Percentiles rank a stretch among this genome's conserved stretches.
Conservation (phyloP, 2,888 invertebrate genomes). For the Drosophila leonis region DNA sequence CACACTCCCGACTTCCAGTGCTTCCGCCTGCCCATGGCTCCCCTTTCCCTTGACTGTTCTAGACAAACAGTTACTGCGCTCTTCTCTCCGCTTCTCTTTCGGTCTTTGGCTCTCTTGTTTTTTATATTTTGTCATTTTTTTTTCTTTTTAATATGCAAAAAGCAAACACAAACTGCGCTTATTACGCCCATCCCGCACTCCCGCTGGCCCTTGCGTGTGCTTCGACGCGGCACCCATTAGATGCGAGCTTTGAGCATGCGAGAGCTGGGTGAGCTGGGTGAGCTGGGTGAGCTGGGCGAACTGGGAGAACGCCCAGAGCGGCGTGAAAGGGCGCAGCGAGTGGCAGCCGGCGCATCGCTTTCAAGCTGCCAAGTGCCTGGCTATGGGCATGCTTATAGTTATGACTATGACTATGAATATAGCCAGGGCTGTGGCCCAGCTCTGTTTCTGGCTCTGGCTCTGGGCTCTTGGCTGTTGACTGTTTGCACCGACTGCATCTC, state of each 20-base stretch:
- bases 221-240: conserved; percentile 59
- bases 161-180: conserved; percentile 74
- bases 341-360: conserved; percentile 38
- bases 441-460: conserved; percentile 28
- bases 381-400: conserved; percentile 47
- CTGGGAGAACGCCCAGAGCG: conserved; percentile 20
- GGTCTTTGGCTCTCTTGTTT: conserved; percentile 20
- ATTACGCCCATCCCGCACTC: conserved; percentile 51
- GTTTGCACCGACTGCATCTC: conserved; percentile 55
- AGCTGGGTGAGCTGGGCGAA: neutral
- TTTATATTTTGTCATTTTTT: conserved; percentile 47
- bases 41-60: neutral
- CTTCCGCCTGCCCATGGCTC: conserved; percentile 6
- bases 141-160: conserved; percentile 33
- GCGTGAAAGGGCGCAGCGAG: conserved; percentile 30
- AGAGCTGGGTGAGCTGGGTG: conserved; percentile 8
- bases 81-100: conserved; percentile 14
- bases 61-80: neutral
- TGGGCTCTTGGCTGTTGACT: conserved; percentile 24
- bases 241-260: conserved; percentile 50
- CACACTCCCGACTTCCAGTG: conserved; percentile 27
- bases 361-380: conserved; percentile 62
- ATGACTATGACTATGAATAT: conserved; percentile 40
- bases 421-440: conserved; percentile 12
- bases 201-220: neutral